These are phyloP conservation scores for Neotragus moschatus DNA, from an alignment of 2,113 vertebrate species.

Conservation along the genomic window DNA sequence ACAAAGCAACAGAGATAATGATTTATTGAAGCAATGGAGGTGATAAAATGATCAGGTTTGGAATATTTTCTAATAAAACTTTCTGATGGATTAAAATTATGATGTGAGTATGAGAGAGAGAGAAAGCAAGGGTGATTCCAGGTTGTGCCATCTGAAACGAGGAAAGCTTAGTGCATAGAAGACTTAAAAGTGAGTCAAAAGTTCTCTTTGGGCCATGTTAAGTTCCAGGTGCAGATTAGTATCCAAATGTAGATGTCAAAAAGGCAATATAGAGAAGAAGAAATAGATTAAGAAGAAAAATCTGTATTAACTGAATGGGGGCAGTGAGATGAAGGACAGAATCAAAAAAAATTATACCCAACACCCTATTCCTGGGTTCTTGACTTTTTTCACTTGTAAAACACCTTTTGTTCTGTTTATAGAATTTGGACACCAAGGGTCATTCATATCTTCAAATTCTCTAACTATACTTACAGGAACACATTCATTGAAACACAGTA, in stretches of 20 bases:
- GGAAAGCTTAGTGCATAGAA: neutral
- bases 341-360: neutral
- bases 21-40: neutral
- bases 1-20: neutral
- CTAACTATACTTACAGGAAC: neutral
- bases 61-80: neutral
- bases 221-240: neutral
- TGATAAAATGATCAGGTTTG: neutral
- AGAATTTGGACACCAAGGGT: neutral
- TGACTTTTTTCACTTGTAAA: neutral
- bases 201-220: neutral
- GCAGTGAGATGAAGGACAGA: neutral
- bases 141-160: neutral
- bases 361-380: neutral
- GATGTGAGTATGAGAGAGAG: neutral
- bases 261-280: neutral
- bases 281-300: neutral
- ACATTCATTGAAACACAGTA: neutral
- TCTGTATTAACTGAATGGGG: neutral
- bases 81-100: neutral
- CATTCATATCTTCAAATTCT: neutral
- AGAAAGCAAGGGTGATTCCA: neutral
- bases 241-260: neutral
- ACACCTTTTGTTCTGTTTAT: neutral
- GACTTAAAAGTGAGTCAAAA: neutral